Conservation (phyloP, 2,888 invertebrate genomes). For the Poecilobothrus nobilitatus region DNA sequence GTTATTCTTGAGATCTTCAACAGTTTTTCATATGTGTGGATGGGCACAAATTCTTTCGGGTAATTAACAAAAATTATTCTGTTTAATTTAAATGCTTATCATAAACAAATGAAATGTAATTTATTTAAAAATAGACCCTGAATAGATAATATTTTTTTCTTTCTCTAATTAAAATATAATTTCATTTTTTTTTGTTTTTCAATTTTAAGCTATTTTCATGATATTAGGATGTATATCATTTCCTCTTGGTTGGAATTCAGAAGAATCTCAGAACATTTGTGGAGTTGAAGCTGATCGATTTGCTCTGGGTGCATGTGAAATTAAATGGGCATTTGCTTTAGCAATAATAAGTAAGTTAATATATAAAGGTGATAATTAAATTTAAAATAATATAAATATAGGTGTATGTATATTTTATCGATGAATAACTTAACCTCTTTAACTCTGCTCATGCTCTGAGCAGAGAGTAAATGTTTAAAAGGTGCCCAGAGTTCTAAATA, state of each 20-base stretch:
- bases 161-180: no score
- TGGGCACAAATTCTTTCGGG: conserved; percentile 95
- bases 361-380: not conserved
- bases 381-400: not conserved
- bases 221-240: conserved; percentile 79
- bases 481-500: no score
- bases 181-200: conserved; percentile 25
- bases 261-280: conserved; percentile 74
- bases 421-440: no score
- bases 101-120: no score
- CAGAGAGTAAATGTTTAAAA: no score
- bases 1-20: conserved; percentile 85
- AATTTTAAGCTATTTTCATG: conserved; percentile 72
- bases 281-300: conserved; percentile 73
- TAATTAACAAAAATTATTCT: conserved; percentile 37
- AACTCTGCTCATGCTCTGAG: no score
- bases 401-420: no score
- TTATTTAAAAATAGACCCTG: no score
- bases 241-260: conserved; percentile 86
- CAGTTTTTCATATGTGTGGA: conserved; percentile 86
- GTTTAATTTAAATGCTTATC: no score
- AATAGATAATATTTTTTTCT: no score
- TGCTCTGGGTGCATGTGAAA: conserved; percentile 71
- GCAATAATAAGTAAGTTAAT: conserved; percentile 62
- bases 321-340: conserved; percentile 89